Evolutionary conservation across 1,140 invertebrate genomes (phyloP), one percentile per base, ranked within the genome.

Genomic region (Hypsibius dujardini): DNA sequence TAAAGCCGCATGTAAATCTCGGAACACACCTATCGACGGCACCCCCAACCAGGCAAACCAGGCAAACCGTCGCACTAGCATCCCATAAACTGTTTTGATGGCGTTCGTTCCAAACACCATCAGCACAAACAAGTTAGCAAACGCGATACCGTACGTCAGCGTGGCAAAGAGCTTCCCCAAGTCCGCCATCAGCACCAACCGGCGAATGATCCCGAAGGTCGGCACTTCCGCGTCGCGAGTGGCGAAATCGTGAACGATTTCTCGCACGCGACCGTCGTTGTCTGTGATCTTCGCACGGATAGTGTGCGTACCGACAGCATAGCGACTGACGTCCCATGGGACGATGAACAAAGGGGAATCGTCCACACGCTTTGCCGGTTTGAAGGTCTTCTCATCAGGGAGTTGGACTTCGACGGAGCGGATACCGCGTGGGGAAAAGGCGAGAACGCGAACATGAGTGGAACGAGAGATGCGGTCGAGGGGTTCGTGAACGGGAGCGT

Each of bases 401-500:
- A 70, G 81, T 73, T 76, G 84, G 79, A 90, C 83, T 77, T 81
- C 79, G 0, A 89, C 87, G 71, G 74, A 77, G 70, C 77, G 77
- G 72, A 92, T 85, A 56, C 79, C 75, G 40, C 82, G 80, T 73
- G 85, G 80, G 69, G 88, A 89, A 80, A 90, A 92, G 59, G 84
- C 74, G 62, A 79, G 72, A 60, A 79, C 73, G 69, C 86, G 85
- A 60, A 93, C 86, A 80, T 92, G 88, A 59, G 87, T 87, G 1
- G 90, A 92, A 72, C 84, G 79, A 72, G 77, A 75, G 50, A 90
- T 85, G 73, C 84, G 80, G 71, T 86, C 76, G 47, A 86, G 73
- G 59, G 89, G 88, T 80, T 93, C 90, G 77, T 86, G 85, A 2
- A 80, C 78, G 7, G 87, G 86, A 79, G 90, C 85, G 28, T 81